phyloP scores from a whole-genome alignment of 23 tunicate species.

The Ascidia mentula region DNA sequence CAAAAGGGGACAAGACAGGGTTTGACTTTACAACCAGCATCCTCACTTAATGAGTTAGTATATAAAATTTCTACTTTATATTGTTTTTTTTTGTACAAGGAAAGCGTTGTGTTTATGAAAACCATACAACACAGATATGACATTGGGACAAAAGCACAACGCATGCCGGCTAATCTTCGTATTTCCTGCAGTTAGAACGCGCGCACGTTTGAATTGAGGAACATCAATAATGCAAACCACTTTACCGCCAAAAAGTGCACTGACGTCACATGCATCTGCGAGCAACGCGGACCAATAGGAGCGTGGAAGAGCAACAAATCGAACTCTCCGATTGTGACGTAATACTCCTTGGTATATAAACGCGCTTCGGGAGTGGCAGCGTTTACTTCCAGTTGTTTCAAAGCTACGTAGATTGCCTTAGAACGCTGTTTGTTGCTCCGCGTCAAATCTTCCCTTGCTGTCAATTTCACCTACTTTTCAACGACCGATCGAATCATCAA shows the following conservation, averaged over 20 bases:
- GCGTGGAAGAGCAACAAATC: neutral
- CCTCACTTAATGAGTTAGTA: too few species aligned
- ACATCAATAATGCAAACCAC: neutral
- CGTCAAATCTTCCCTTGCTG: neutral
- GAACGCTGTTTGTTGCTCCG: neutral
- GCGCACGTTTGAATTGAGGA: neutral
- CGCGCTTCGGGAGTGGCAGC: neutral
- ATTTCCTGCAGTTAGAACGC: conserved; percentile 1
- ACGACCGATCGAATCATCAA: neutral
- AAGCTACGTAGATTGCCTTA: conserved; percentile 3
- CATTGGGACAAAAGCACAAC: too few species aligned
- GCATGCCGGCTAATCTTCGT: neutral
- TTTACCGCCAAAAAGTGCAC: neutral
- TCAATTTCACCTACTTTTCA: neutral
- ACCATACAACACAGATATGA: too few species aligned
- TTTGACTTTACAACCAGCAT: too few species aligned
- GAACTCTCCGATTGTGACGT: neutral
- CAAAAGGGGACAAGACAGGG: too few species aligned
- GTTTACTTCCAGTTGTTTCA: neutral
- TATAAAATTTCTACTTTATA: too few species aligned
- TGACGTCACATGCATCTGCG: neutral
- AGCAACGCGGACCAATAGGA: neutral
- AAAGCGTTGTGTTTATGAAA: too few species aligned
- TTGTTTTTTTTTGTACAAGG: too few species aligned
- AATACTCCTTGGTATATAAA: conserved; percentile 4